These are phyloP conservation scores for Hirundo rustica DNA, from an alignment of 2,797 vertebrate genomes.

Conservation along the genomic window DNA sequence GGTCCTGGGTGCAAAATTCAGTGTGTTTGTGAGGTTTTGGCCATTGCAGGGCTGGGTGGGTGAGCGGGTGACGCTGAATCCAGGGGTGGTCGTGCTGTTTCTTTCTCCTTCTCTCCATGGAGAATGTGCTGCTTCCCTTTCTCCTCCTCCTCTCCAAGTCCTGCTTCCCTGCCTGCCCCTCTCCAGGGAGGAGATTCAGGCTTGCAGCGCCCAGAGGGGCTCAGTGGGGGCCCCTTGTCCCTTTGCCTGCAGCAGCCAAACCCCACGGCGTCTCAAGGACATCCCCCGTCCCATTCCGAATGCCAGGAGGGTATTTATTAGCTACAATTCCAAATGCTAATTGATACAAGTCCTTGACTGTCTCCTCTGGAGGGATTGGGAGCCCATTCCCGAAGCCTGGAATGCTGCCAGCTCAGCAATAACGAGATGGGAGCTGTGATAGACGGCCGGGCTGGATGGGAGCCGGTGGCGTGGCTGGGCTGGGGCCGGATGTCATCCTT, in stretches of 20 bases:
- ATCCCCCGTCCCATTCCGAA: neutral
- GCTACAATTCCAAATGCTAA: conserved; percentile 56
- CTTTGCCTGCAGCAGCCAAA: neutral
- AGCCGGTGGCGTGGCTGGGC: conserved; percentile 24
- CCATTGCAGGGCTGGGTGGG: neutral
- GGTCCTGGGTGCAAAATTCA: neutral
- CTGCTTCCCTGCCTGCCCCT: neutral
- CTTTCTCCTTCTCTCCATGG: neutral
- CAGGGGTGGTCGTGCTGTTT: neutral
- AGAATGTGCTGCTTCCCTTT: neutral
- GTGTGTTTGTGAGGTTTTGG: neutral
- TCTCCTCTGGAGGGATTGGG: conserved; percentile 52
- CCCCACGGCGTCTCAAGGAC: neutral
- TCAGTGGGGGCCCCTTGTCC: neutral
- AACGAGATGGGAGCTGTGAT: neutral
- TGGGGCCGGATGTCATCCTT: conserved; percentile 47
- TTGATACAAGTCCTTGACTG: conserved; percentile 61
- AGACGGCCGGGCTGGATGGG: conserved; percentile 21
- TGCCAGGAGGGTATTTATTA: conserved; percentile 45
- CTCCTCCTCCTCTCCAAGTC: neutral
- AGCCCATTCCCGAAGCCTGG: conserved; percentile 34
- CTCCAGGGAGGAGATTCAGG: neutral
- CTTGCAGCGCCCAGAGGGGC: neutral
- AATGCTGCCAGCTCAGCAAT: neutral
- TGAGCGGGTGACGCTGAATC: rapidly evolving